phyloP scores from a whole-genome alignment of 2,888 invertebrate species.

The Selenia dentaria region DNA sequence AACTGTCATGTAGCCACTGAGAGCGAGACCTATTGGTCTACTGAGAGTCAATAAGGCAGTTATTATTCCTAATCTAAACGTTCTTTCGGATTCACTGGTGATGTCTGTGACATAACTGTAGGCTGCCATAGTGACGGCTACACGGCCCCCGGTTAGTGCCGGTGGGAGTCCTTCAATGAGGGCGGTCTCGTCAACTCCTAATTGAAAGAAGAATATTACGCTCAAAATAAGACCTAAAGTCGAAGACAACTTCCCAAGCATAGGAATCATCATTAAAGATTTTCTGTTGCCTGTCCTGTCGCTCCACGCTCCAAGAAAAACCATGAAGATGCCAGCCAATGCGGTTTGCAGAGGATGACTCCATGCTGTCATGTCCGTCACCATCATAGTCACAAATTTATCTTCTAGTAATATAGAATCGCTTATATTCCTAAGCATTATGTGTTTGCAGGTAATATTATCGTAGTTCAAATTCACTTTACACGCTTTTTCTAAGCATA shows the following conservation, averaged over 20 bases:
- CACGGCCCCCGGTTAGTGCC: slow-evolving; percentile 85
- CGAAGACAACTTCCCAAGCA: slow-evolving; percentile 83
- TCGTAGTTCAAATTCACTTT: slow-evolving; percentile 82
- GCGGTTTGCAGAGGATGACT: slow-evolving; percentile 84
- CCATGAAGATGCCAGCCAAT: slow-evolving; percentile 81
- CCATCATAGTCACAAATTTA: slow-evolving; percentile 77
- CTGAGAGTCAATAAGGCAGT: slow-evolving; percentile 81
- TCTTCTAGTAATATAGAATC: slow-evolving; percentile 70
- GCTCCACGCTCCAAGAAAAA: slow-evolving; percentile 86
- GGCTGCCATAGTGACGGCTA: slow-evolving; percentile 85
- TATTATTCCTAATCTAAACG: slow-evolving; percentile 85
- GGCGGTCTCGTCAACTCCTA: slow-evolving; percentile 82
- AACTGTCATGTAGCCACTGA: slow-evolving; percentile 82
- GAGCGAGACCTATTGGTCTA: slow-evolving; percentile 79
- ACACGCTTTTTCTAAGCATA: slow-evolving; percentile 85
- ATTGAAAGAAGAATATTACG: slow-evolving; percentile 83
- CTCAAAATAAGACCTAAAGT: slow-evolving; percentile 81
- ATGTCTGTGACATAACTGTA: slow-evolving; percentile 87
- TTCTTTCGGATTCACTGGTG: slow-evolving; percentile 84
- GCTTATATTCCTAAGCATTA: slow-evolving; percentile 71
- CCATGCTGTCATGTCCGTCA: slow-evolving; percentile 85
- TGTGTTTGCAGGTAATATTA: slow-evolving; percentile 77
- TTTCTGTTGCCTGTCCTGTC: slow-evolving; percentile 86
- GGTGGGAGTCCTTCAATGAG: slow-evolving; percentile 84
- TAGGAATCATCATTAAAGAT: slow-evolving; percentile 84